phyloP scores from a whole-genome alignment of 2,888 invertebrate species.

The Sericinus montela region DNA sequence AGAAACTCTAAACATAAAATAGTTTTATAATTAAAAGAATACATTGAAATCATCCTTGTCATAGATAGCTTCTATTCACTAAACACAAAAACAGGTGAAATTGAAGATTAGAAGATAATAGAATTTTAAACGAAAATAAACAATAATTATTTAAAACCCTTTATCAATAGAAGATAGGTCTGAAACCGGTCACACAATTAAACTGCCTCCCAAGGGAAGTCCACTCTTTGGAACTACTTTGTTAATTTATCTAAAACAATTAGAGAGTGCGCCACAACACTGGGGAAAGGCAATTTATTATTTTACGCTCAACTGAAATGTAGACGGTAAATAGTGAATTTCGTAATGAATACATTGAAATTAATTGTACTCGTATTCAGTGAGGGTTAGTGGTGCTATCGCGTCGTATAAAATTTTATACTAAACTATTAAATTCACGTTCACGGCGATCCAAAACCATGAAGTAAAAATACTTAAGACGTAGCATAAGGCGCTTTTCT shows the following conservation, averaged over 20 bases:
- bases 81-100: too few relatives aligned
- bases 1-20: too few relatives aligned
- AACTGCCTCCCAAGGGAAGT: constrained; percentile 57
- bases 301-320: constrained; percentile 51
- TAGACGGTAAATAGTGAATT: constrained; percentile 26
- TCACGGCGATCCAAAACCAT: constrained; percentile 2
- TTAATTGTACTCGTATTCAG: constrained; percentile 14
- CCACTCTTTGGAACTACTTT: constrained; percentile 70
- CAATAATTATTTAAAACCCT: constrained; percentile 34
- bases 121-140: constrained; percentile 19
- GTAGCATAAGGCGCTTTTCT: too few relatives aligned
- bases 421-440: neutral
- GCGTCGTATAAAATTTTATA: constrained; percentile 8
- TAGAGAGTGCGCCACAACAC: constrained; percentile 60
- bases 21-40: too few relatives aligned
- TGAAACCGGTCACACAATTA: constrained; percentile 58
- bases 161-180: constrained; percentile 52
- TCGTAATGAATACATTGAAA: constrained; percentile 18
- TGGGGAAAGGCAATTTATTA: constrained; percentile 56
- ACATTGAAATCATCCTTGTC: too few relatives aligned
- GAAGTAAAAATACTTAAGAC: neutral
- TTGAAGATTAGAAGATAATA: too few relatives aligned
- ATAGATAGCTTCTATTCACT: too few relatives aligned
- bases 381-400: neutral
- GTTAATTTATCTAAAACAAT: constrained; percentile 76